Base-by-base conservation (phyloP, 2,888 invertebrate genomes). In the Drosophila anceps region DNA sequence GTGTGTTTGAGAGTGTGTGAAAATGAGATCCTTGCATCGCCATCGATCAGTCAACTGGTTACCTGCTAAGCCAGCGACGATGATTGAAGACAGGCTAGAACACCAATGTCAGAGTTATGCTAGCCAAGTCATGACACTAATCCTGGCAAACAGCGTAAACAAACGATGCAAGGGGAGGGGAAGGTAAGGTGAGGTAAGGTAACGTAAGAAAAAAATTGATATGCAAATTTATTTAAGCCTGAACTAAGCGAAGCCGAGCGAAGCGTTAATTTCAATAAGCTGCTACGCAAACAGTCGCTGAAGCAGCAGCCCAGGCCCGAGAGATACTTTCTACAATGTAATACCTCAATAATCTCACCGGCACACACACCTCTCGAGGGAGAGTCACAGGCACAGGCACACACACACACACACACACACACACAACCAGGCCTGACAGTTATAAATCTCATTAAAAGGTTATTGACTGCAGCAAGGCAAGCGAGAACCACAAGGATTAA, bases 371-470 rank as follows among this genome's bases (percentile, higher is more conserved):
- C 31, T 31, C 29, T 37, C 15, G 24, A 65, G 54, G 46, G 70
- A 61, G 53, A 74, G 68, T 51, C 69, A 72, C 12, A 15, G 51
- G 51, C 18, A 18, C 79, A 43, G 63, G 53, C 27, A 46, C 39
- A 4, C 41, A 4, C 35, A 7, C 31, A 9, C 35, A 61, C 18
- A 18, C 79, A 43, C 66, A 55, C 27, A 46, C 41, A 4, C 35
- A 7, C 31, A 9, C 35, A 61, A 62, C 67, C 29, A 29, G 29
- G 72, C 57, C 71, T 76, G 89, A 78, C 89, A 87, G 87, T 84
- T 84, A 76, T 83, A 87, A 89, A 87, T 87, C 88, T 87, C 89
- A 87, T 87, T 89, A 89, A 87, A 83, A 89, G 86, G 86, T 87
- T 87, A 89, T 87, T 87, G 86, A 87, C 86, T 87, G 70, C 81